Base-by-base conservation (phyloP, 35 echinoderm and acorn worm genomes). In the Apostichopus californicus region DNA sequence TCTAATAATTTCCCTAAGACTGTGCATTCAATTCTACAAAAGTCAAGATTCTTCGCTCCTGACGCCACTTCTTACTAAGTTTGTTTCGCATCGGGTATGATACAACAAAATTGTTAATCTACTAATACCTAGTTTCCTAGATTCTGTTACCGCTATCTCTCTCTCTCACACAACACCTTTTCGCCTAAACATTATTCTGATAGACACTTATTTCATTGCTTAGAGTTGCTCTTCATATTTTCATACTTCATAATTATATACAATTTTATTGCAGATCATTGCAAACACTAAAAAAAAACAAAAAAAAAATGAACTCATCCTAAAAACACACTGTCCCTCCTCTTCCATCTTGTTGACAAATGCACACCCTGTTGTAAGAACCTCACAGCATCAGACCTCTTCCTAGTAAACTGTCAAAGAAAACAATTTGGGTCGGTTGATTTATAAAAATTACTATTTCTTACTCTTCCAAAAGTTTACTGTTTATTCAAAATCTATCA, bases 231-330 rank as follows among this genome's bases (percentile, higher is more conserved):
- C 54, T 59, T 85, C 7, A 59, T 58, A 85, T 58, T 60, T 85
- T 85, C 57, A 85, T 58, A 58, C 14, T 58, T 59, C 81, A 85
- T 85, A 85, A 85, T 85, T 85, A 85, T 85, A 63, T 85, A 85
- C 18, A 85, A 85, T 85, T 46, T 85, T 85, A 85, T 85, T 85
- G 81, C 81, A 84, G 57, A 52, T 84, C 81, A 84, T 84, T 84
- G 81, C 81, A 57, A 58, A 84, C 15, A 54, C 81, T 84, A 84
- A 84, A 61, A 84, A 84, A 84, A 84, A 84, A n/a, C n/a, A 0
- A 17, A 84, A 9, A 34, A 55, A 55, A 80, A 80, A 14, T 7
- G 8, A 55, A 80, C 70, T 73, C 70, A 73, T 73, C 70, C 70
- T 73, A 73, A 18, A 73, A 73, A 73, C 12, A 66, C 9, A 73